phyloP scores from a whole-genome alignment of 2,888 invertebrate genomes.

The Gryllus longicercus region DNA sequence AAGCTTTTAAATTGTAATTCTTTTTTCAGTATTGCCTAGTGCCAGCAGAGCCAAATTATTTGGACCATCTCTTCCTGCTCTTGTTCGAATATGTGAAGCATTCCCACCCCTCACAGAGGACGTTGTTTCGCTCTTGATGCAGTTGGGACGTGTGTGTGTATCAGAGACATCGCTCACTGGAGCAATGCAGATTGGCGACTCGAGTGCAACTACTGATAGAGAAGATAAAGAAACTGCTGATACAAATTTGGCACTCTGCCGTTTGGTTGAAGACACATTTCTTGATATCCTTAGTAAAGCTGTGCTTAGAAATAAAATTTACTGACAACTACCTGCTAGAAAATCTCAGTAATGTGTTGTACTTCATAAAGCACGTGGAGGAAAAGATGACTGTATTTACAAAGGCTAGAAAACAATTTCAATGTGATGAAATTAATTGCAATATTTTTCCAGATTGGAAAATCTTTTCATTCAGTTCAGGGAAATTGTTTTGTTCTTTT shows the following conservation, averaged over 20 bases:
- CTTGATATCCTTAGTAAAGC: constrained; percentile 47
- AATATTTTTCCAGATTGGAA: no score
- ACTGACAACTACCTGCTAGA: constrained; percentile 20
- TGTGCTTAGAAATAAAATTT: constrained; percentile 45
- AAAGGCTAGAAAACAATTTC: no score
- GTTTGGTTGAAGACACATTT: constrained; percentile 48
- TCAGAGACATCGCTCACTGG: constrained; percentile 70
- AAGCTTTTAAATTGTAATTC: constrained; percentile 23
- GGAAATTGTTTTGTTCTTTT: no score
- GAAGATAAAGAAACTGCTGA: constrained; percentile 26
- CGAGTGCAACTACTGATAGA: not conserved
- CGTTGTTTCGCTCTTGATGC: constrained; percentile 76
- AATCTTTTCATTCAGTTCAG: no score
- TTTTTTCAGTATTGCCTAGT: constrained; percentile 66
- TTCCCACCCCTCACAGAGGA: constrained; percentile 92
- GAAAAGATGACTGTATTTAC: no score
- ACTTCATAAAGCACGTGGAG: no score
- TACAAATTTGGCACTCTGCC: constrained; percentile 44
- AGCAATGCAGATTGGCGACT: not conserved
- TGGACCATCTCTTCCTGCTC: constrained; percentile 76
- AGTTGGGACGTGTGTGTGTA: constrained; percentile 78
- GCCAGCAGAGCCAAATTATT: constrained; percentile 77
- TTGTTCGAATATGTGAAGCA: constrained; percentile 83
- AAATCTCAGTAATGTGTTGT: no score
- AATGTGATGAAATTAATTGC: no score